Evolutionary conservation across 2,888 invertebrate genomes (phyloP), one percentile per base, ranked within the genome.

Genomic region (Apotomis turbidana): DNA sequence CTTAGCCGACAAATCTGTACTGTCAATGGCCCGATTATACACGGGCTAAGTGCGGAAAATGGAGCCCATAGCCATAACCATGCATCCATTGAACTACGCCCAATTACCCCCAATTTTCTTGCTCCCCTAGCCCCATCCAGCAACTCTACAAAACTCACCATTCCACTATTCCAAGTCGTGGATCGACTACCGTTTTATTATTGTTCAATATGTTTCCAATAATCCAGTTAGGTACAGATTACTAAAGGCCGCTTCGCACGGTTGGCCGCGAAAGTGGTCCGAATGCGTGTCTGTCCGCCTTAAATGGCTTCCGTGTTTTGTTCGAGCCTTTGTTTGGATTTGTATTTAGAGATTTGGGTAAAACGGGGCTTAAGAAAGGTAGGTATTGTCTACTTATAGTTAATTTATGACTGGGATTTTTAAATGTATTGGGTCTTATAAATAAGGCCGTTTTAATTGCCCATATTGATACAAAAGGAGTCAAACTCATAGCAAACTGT

Each of bases 141-240:
- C 68, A 4, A 55, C 58, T 75, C 61, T 81, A 78, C 74, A 74
- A 76, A 75, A 52, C 57, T 49, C 71, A 61, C 54, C 49, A 73
- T 77, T 78, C 78, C 81, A 78, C 76, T 79, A 83, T 82, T 82
- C 78, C 78, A 80, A 86, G 80, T 90, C 89, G 91, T 90, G 90
- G 84, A 81, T 76, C 75, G 85, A 87, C 90, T 90, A 89, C 91
- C 90, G 90, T 91, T 90, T 85, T 83, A 86, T 89, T 91, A 90
- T 91, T 91, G 90, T 91, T 90, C 90, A 88, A 91, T 91, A 92
- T 91, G 91, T 91, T 91, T 90, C 88, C 88, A 91, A 90, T 91
- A 91, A 91, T 91, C 90, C 86, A 87, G 88, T 88, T 88, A 84
- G 66, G 66, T 15, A 63, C 77, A 85, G 87, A 89, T 90, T 89